Conservation (phyloP, 2,113 vertebrate genomes). For the Terrapene triunguis region DNA sequence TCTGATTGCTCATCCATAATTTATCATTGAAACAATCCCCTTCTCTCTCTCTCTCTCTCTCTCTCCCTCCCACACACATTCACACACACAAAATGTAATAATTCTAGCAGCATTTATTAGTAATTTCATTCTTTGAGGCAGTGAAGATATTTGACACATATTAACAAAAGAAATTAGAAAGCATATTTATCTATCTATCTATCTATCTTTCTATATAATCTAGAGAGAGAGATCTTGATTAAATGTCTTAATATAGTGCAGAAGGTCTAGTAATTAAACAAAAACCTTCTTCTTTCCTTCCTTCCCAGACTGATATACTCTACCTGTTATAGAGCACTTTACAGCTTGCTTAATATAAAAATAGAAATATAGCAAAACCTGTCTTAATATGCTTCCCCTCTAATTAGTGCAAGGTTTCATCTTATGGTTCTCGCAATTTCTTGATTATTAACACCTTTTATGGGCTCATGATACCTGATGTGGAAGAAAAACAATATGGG, state of each 20-base stretch:
- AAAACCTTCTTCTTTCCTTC: background rate
- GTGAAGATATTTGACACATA: background rate
- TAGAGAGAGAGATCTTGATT: too few relatives aligned
- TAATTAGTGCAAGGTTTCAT: background rate
- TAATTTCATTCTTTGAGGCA: background rate
- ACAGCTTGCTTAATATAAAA: background rate
- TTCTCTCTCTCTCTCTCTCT: too few relatives aligned
- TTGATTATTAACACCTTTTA: background rate
- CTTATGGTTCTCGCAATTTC: background rate
- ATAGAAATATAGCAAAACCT: background rate
- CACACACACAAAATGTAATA: background rate
- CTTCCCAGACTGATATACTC: background rate
- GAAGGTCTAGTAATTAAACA: background rate
- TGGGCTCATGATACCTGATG: background rate
- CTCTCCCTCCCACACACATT: background rate
- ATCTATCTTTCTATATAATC: too few relatives aligned
- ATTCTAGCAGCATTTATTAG: slow-evolving; percentile 22
- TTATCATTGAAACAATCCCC: background rate
- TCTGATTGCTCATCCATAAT: background rate
- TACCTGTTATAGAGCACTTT: background rate
- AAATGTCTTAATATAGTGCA: background rate
- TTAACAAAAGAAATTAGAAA: background rate
- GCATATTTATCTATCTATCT: too few relatives aligned
- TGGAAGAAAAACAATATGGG: background rate
- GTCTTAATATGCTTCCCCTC: background rate